These are phyloP conservation scores for Rhadinocentrus ornatus DNA, from an alignment of 2,797 vertebrate genomes.

Conservation along the genomic window DNA sequence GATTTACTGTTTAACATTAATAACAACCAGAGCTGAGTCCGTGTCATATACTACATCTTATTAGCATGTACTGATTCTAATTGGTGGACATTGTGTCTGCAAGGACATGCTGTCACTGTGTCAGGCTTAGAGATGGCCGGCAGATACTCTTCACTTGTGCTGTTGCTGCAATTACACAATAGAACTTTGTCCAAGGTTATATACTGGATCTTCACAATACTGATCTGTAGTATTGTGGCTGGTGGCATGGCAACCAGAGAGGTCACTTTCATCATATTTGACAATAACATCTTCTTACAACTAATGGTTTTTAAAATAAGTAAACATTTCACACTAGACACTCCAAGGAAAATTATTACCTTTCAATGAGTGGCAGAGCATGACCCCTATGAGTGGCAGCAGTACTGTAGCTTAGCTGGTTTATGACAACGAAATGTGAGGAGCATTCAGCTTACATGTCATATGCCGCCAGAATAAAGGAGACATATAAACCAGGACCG, in stretches of 20 bases:
- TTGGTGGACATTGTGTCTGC: conserved; percentile 1
- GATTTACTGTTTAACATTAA: conserved; percentile 22
- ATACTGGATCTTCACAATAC: background rate
- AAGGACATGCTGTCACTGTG: conserved; percentile 10
- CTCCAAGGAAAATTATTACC: background rate
- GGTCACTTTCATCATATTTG: background rate
- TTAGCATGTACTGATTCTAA: background rate
- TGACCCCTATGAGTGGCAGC: background rate
- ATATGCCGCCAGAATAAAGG: background rate
- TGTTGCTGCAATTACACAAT: conserved; percentile 1
- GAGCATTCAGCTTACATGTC: background rate
- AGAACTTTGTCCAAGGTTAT: conserved; percentile 16
- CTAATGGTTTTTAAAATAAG: background rate
- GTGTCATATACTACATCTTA: background rate
- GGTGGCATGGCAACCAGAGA: background rate
- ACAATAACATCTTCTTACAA: background rate
- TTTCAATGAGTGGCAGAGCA: background rate
- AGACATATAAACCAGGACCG: too few species aligned
- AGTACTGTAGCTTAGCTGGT: background rate
- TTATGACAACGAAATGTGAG: background rate
- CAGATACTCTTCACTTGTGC: conserved; percentile 3
- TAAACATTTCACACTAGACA: background rate
- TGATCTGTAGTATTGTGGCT: background rate
- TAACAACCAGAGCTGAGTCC: background rate
- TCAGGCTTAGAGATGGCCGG: conserved; percentile 4